Evolutionary conservation across 2,797 vertebrate genomes (phyloP).

Genomic region (Gymnopithys bicolor): DNA sequence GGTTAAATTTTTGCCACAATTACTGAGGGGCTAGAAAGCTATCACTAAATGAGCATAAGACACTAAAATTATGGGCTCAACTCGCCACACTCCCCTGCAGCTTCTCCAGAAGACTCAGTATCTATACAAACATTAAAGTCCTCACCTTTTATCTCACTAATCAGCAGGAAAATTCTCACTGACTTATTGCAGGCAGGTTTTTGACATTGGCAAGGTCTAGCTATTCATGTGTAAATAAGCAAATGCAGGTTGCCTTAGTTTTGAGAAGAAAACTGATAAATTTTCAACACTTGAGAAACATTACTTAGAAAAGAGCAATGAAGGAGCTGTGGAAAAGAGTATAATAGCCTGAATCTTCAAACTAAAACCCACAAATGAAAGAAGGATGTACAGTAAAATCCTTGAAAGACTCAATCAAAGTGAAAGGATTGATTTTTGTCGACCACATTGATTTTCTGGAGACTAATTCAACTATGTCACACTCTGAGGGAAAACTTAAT

Average conservation of each 20-base stretch:
- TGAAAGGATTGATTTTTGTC: constrained; percentile 24
- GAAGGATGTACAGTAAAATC: background rate
- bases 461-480: background rate
- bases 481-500: constrained; percentile 8
- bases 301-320: background rate
- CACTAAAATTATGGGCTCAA: background rate
- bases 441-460: constrained; percentile 1
- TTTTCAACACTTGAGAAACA: background rate
- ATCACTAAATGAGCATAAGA: background rate
- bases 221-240: background rate
- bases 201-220: background rate
- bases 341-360: background rate
- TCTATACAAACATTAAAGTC: background rate
- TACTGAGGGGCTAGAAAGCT: background rate
- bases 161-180: background rate
- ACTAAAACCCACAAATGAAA: background rate
- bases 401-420: background rate
- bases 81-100: background rate
- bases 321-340: background rate
- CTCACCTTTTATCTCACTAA: background rate
- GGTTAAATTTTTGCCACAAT: background rate
- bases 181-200: background rate
- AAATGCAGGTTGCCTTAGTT: background rate
- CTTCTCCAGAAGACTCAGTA: background rate
- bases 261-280: background rate